Conservation (phyloP, 53 echinoderm and acorn worm species). For the Patiria pectinifera region DNA sequence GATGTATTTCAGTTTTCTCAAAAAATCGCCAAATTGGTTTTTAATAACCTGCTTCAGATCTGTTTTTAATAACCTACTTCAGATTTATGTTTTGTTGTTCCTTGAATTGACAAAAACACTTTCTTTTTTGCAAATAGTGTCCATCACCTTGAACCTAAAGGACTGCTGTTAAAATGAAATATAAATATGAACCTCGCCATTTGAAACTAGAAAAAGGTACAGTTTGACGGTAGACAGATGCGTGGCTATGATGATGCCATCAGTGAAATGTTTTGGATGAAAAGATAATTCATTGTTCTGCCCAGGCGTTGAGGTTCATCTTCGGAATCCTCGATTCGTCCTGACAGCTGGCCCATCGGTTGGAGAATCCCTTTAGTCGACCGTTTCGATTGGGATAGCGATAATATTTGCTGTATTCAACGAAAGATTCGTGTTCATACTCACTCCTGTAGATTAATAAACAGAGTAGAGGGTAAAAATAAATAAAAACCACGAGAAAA, state of each 20-base stretch:
- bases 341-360: slow-evolving; percentile 47
- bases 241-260: not conserved
- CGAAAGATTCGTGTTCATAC: not conserved
- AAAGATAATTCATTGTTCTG: not conserved
- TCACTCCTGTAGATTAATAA: not conserved
- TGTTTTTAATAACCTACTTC: too few species aligned
- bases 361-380: slow-evolving; percentile 18
- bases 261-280: not conserved
- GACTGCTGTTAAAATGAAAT: too few species aligned
- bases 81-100: too few species aligned
- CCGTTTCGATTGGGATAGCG: slow-evolving; percentile 29
- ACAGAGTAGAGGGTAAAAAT: not conserved
- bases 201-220: too few species aligned
- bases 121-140: too few species aligned
- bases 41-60: too few species aligned
- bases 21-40: too few species aligned
- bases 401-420: slow-evolving; percentile 33
- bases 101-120: too few species aligned
- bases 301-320: slow-evolving; percentile 51
- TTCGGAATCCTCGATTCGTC: slow-evolving; percentile 46
- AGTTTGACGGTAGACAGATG: too few species aligned
- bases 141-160: too few species aligned
- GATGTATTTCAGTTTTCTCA: too few species aligned
- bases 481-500: not conserved
- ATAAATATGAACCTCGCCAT: too few species aligned